Evolutionary conservation across 1,140 invertebrate species (phyloP).

Genomic region (Leucophenga varia): DNA sequence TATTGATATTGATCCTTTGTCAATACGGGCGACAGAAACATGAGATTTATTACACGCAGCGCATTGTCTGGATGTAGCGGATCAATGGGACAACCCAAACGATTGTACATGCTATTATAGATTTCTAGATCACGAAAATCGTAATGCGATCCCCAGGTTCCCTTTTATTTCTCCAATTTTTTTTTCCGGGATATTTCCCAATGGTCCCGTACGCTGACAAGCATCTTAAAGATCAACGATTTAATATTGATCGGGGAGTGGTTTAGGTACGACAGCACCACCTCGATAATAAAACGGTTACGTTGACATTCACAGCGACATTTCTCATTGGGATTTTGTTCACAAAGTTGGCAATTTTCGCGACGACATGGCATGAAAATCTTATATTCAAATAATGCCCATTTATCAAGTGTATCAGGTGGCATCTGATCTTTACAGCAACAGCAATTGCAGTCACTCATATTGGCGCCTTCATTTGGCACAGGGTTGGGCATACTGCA

Average conservation of each 20-base stretch:
- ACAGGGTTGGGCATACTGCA: not conserved
- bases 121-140: constrained; percentile 31
- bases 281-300: constrained; percentile 30
- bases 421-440: no score
- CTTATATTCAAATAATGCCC: no score
- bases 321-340: no score
- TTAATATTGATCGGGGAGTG: constrained; percentile 14
- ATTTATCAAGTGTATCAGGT: no score
- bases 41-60: constrained; percentile 26
- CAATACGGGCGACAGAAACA: constrained; percentile 21
- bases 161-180: constrained; percentile 30
- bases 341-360: no score
- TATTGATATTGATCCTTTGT: constrained; percentile 14
- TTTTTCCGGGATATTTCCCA: constrained; percentile 8
- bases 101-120: constrained; percentile 40
- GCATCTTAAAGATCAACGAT: constrained; percentile 21
- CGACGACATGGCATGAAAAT: no score
- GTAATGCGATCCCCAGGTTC: constrained; percentile 26
- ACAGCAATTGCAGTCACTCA: constrained; percentile 1
- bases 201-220: constrained; percentile 13
- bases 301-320: no score
- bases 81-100: constrained; percentile 25
- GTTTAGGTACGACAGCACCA: constrained; percentile 24
- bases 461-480: not conserved
- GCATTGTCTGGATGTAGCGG: constrained; percentile 23